Evolutionary conservation across 2,797 vertebrate species (phyloP), one percentile per base, ranked within the genome.

Genomic region (Parauchenoglanis punctatus): DNA sequence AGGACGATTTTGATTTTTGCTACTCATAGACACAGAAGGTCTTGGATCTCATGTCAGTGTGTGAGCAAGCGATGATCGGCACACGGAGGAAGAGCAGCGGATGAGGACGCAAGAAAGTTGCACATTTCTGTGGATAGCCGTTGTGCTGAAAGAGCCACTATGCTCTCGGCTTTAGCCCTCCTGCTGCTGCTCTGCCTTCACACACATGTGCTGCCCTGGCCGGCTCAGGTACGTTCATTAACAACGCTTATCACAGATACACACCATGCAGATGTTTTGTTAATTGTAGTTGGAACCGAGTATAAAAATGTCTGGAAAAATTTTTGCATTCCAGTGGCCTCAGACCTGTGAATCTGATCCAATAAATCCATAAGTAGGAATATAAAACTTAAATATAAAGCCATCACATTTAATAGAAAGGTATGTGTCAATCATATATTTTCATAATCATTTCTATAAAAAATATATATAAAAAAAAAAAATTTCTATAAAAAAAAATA

Each of bases 151-250:
- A 52, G 11, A 67, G 73, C 1, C 28, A 56, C 92, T 93, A 95
- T 96, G 95, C 92, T 95, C 91, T 92, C 93, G 46, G 92, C 91
- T 88, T 90, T 93, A 91, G 77, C 92, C 86, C 93, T 95, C 31
- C 94, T 96, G 93, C 92, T 95, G 92, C 94, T 97, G 89, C 91
- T 96, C 94, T 97, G 95, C 95, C 96, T 97, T 94, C 97, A 97
- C 84, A 93, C 96, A 93, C 94, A 94, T 91, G 90, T 93, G 88
- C 92, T 96, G 94, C 95, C 95, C 92, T 95, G 94, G 93, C 93
- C 94, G 92, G 18, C 65, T 83, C 96, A 99, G 98, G 98, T 88
- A 81, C 65, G 84, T 75, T 76, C n/a, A 67, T 25, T 52, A 15
- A 20, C 63, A 35, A 44, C 15, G 56, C 40, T 61, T 1, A 73